These are phyloP conservation scores for Nomada hirtipes DNA, from an alignment of 2,888 invertebrate species.

Conservation along the genomic window DNA sequence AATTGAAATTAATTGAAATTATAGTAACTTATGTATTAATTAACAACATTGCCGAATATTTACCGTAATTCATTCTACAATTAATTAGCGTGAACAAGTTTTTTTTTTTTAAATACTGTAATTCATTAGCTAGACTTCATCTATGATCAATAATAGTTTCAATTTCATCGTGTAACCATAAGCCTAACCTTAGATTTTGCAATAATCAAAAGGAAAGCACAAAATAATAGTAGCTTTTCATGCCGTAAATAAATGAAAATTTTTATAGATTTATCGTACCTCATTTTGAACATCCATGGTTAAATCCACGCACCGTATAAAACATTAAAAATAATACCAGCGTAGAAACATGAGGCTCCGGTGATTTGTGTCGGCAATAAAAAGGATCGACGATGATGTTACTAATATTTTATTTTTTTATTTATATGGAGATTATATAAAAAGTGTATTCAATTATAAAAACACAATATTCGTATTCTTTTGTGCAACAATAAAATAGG, in stretches of 20 bases:
- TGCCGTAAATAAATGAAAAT: constrained; percentile 1
- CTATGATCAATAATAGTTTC: constrained; percentile 44
- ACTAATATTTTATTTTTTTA: constrained; percentile 38
- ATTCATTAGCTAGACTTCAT: background rate
- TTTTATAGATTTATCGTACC: constrained; percentile 62
- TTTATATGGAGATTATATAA: constrained; percentile 32
- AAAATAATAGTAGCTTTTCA: background rate
- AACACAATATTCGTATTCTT: constrained; percentile 46
- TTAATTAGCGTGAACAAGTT: constrained; percentile 7
- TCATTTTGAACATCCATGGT: constrained; percentile 76
- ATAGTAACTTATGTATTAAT: constrained; percentile 10
- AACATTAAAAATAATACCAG: constrained; percentile 76
- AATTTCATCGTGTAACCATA: constrained; percentile 53
- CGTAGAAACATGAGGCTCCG: constrained; percentile 71
- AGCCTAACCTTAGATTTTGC: constrained; percentile 54
- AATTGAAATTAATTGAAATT: constrained; percentile 6
- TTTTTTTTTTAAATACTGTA: constrained; percentile 7
- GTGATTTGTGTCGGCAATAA: constrained; percentile 65
- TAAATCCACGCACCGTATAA: constrained; percentile 72
- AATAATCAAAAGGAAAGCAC: constrained; percentile 2
- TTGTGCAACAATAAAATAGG: constrained; percentile 45
- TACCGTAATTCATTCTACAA: constrained; percentile 4
- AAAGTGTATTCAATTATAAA: constrained; percentile 46
- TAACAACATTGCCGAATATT: background rate
- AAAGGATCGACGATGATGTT: constrained; percentile 49